Evolutionary conservation across 2,797 vertebrate genomes (phyloP).

Genomic region (Manis crassicaudata): DNA sequence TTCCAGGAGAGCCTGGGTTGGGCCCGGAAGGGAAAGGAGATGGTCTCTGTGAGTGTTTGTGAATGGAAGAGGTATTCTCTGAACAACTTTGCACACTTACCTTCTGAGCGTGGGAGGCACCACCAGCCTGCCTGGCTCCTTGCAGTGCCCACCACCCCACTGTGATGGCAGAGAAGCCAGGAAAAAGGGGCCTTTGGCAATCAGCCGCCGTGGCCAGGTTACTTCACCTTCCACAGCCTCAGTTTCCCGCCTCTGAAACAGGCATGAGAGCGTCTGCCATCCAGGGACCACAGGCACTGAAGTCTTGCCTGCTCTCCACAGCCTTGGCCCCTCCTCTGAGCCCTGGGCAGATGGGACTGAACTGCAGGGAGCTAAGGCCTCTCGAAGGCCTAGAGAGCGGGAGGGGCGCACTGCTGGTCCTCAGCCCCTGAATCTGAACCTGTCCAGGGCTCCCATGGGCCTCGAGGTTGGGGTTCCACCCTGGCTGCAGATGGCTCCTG

Average conservation of each 20-base stretch:
- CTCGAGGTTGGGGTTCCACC: not conserved
- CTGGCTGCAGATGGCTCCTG: not conserved
- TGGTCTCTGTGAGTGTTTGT: not conserved
- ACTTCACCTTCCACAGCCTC: not conserved
- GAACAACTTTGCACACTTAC: not conserved
- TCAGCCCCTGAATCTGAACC: not conserved
- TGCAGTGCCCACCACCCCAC: not conserved
- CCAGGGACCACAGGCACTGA: not conserved
- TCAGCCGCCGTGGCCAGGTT: not conserved
- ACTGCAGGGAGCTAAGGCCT: not conserved
- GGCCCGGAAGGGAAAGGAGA: not conserved
- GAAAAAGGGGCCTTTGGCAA: not conserved
- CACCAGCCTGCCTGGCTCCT: not conserved
- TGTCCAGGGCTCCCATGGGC: not conserved
- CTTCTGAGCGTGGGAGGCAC: not conserved
- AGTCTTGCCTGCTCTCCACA: not conserved
- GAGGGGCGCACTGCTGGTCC: not conserved
- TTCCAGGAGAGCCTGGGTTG: not conserved
- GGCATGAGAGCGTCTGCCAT: not conserved
- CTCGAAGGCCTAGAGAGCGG: not conserved
- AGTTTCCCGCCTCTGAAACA: no score
- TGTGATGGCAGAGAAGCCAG: not conserved
- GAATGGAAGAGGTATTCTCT: accelerated
- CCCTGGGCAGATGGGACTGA: not conserved
- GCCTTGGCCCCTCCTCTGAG: not conserved